Evolutionary conservation across 2,888 invertebrate genomes (phyloP), one percentile per base, ranked within the genome.

Genomic region (Allophyes oxyacanthae): DNA sequence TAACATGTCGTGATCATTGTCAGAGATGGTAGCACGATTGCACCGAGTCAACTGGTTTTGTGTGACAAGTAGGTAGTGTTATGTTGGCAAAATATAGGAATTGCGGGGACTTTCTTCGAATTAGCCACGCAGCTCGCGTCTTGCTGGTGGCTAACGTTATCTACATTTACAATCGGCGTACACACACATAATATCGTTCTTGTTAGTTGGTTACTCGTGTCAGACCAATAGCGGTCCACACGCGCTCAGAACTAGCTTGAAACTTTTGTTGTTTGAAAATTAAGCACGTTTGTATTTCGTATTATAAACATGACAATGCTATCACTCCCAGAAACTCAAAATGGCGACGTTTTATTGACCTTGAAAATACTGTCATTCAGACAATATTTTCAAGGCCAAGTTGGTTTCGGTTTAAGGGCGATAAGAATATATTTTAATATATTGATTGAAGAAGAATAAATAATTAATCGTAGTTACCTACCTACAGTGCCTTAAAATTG

Each of bases 41-140:
- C 64, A 50, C 66, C 48, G 50, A 68, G 25, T 53, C 60, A 62
- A 62, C 69, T 71, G 69, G 72, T 78, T 75, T 75, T 54, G 69
- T 75, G 68, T 70, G 75, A 69, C 64, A 62, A 61, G 54, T 61
- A 46, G 48, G 40, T 61, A 70, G 61, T 55, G 50, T 67, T 56
- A 53, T 72, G 67, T 63, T 67, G 48, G 73, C 74, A 72, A 81
- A 81, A 77, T 77, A 74, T 75, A 72, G 64, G 71, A 69, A 69
- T 73, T 69, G 68, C 59, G 56, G 67, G 70, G 72, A 79, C 82
- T 83, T 83, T 83, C 81, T 81, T 82, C 72, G 68, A 73, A 79
- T 83, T 81, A 79, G 72, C 61, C 52, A 82, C 75, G 77, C 82
- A 73, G 63, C 40, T 64, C 81, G 77, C 80, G 83, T 80, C 68